These are phyloP conservation scores for Aphelenchoides besseyi DNA, from an alignment of 1,140 invertebrate species.

Conservation along the genomic window DNA sequence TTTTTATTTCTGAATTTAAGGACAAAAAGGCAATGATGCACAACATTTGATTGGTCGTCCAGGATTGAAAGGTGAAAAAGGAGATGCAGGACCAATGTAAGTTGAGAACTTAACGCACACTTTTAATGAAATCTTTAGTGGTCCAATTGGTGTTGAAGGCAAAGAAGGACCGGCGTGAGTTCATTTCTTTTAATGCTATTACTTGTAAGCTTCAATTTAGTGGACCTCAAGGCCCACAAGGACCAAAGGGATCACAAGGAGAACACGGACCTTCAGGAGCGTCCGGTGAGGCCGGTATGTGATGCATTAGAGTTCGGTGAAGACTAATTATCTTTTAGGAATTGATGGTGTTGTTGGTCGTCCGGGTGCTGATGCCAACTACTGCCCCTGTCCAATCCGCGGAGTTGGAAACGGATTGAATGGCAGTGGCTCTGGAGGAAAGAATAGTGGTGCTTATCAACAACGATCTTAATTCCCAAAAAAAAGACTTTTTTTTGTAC, in stretches of 20 bases:
- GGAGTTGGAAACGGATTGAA: not conserved
- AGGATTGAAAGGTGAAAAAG: constrained; percentile 43
- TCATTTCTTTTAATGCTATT: constrained; percentile 26
- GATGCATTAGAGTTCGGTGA: no score
- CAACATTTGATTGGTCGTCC: constrained; percentile 41
- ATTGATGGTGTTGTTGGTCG: no score
- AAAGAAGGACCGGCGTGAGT: constrained; percentile 26
- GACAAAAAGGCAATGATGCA: constrained; percentile 38
- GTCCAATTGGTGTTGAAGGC: not conserved
- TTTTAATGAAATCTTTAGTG: not conserved
- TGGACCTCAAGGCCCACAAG: no score
- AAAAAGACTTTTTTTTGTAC: no score
- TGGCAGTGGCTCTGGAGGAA: not conserved
- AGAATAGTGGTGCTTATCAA: not conserved
- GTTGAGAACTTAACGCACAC: not conserved
- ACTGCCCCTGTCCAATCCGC: constrained; percentile 34
- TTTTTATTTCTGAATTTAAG: not conserved
- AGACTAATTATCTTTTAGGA: no score
- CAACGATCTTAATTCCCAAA: not conserved
- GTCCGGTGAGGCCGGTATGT: constrained; percentile 26
- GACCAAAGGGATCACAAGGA: constrained; percentile 23
- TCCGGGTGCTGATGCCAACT: constrained; percentile 35
- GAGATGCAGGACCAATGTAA: constrained; percentile 19
- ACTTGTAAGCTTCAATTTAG: no score
- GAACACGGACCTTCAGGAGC: constrained; percentile 10